Percentiles rank a stretch among this genome's conserved stretches.
Evolutionary conservation across 35 echinoderm and acorn worm species (phyloP).

Genomic region (Apostichopus californicus): DNA sequence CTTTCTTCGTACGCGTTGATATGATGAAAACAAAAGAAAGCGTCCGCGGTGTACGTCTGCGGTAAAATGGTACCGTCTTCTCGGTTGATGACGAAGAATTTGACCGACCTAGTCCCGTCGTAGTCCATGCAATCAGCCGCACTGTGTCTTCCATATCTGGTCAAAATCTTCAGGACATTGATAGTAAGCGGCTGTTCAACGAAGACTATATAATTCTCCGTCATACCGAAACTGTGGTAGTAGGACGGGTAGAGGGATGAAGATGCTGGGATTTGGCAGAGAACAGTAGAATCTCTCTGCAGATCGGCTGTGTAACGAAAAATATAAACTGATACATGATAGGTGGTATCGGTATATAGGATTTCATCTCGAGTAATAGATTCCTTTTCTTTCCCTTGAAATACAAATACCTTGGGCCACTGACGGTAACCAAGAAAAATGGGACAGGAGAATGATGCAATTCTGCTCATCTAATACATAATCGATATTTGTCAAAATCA

Average conservation of each 20-base stretch:
- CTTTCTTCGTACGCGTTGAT: conserved; percentile 81
- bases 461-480: no score
- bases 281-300: conserved; percentile 34
- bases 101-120: not conserved
- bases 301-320: not conserved
- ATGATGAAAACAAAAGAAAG: conserved; percentile 88
- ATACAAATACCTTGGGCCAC: no score
- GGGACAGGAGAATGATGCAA: no score
- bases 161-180: conserved; percentile 34
- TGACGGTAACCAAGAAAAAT: no score
- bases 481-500: no score
- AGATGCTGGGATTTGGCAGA: conserved; percentile 65
- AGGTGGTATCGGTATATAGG: no score
- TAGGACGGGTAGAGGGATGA: conserved; percentile 64
- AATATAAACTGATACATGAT: no score
- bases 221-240: conserved; percentile 88
- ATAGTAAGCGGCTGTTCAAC: conserved; percentile 73
- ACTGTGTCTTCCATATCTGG: not conserved
- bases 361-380: no score
- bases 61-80: conserved; percentile 54
- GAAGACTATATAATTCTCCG: conserved; percentile 80
- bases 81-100: conserved; percentile 61
- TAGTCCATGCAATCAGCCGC: conserved; percentile 30
- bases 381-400: no score
- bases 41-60: conserved; percentile 58